Conservation (phyloP, 2,888 invertebrate genomes). For the Proisotoma minuta region DNA sequence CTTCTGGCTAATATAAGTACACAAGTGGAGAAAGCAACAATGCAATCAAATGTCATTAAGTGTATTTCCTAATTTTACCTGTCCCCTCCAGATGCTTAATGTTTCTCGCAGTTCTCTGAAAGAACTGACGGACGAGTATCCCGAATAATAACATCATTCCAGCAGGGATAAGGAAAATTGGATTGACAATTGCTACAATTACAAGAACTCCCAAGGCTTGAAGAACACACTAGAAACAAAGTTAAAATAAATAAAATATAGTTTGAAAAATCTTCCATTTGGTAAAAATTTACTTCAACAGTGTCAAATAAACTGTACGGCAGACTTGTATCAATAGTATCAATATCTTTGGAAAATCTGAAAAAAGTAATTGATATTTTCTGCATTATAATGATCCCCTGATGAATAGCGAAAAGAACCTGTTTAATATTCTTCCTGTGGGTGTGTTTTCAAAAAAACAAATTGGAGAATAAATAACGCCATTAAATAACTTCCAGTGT, state of each 20-base stretch:
- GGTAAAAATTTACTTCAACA: slow-evolving; percentile 49
- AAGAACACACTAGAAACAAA: slow-evolving; percentile 45
- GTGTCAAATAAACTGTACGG: slow-evolving; percentile 61
- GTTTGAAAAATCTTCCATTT: no score
- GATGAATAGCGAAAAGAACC: slow-evolving; percentile 10
- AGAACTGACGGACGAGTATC: slow-evolving; percentile 51
- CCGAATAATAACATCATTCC: slow-evolving; percentile 50
- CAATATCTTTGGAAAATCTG: slow-evolving; percentile 68
- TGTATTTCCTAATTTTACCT: slow-evolving; percentile 48
- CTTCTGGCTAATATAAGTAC: slow-evolving; percentile 8
- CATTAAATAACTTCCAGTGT: slow-evolving; percentile 80
- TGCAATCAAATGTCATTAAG: neutral
- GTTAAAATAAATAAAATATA: slow-evolving; percentile 59
- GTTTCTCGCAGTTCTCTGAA: slow-evolving; percentile 52
- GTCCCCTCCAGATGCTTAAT: slow-evolving; percentile 54
- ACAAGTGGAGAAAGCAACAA: no score
- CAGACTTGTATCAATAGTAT: slow-evolving; percentile 67
- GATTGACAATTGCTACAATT: slow-evolving; percentile 24
- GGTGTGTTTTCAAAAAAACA: slow-evolving; percentile 84
- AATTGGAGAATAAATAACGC: slow-evolving; percentile 74
- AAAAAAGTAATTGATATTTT: neutral
- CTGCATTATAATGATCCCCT: neutral
- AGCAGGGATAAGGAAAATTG: slow-evolving; percentile 47
- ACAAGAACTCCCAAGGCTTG: slow-evolving; percentile 45
- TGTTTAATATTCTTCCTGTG: slow-evolving; percentile 59